Evolutionary conservation across 2,888 invertebrate genomes (phyloP), one percentile per base, ranked within the genome.

Genomic region (Neocrepidodera transversa): DNA sequence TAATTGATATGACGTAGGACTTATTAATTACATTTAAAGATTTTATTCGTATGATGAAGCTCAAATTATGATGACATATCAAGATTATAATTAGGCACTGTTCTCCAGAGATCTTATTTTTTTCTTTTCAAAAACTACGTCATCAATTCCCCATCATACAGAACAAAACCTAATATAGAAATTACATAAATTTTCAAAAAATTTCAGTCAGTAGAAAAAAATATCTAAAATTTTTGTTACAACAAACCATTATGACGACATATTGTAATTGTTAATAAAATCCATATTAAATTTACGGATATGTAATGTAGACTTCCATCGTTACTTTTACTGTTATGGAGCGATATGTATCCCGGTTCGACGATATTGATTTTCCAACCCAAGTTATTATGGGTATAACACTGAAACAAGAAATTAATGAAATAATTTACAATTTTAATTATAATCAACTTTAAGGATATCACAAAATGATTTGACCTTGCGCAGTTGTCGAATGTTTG

Each of bases 281-380:
- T 14, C 16, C 35, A 54, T 6, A 45, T n/a, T 45, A 8, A 2
- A 11, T 18, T 20, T 7, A 17, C 2, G 5, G 13, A 10, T 7
- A 30, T 8, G 32, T 26, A 17, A 36, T 57, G 40, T 11, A 26
- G 17, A 4, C 14, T 26, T 6, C 10, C 30, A 26, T 18, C 35
- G 30, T 38, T 51, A 7, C 42, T 14, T 23, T 68, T 72, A 17
- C 74, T 72, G 61, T 77, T 78, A 51, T 74, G 76, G 47, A 74
- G 74, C 1, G 78, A 76, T 58, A 77, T 78, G 66, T 79, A 80
- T 6, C 90, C 90, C 0, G 87, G 86, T 72, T 93, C 88, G 8
- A 93, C 87, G 1, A 95, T 91, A 78, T 92, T 87, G 69, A 95
- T 95, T 79, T 93, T 95, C 95, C 95, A 95, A 47, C 95, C 95